Base-by-base conservation (phyloP, 1,140 invertebrate species). In the Dinoponera quadriceps region DNA sequence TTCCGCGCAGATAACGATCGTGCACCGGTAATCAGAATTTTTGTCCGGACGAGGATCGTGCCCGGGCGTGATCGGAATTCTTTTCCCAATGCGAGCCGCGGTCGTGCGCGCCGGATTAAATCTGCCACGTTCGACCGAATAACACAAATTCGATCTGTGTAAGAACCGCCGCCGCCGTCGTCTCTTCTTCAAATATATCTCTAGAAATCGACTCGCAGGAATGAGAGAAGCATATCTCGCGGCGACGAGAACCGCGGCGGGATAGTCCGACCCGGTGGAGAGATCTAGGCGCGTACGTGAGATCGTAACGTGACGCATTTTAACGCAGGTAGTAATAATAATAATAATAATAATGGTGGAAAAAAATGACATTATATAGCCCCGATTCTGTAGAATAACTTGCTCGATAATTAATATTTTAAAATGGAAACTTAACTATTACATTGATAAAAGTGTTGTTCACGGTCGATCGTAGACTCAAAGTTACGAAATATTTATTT, bases 1-100 rank as follows among this genome's bases (percentile, higher is more conserved):
- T 69, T 80, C 65, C 51, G 75, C 65, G 63, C 33, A 2, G 75
- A 80, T 80, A 80, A 57, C 33, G 65, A 71, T 80, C 75, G 75
- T 80, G 75, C 33, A 33, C 51, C 33, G 33, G 33, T 44, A 69
- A 71, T 80, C 57, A 71, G 51, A 57, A 69, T 80, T 57, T 80
- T 71, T 71, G 7, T 11, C 5, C 65, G 51, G 22, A 71, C 44
- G 57, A 80, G 51, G 4, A 80, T 80, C 75, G 54, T 80, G 75
- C 33, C 75, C 33, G 33, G 63, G 29, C 51, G n/a, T n/a, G 33
- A 80, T 80, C 38, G 75, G 65, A 29, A 71, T 69, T 71, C 38
- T 80, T 80, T 80, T 44, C 38, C 3, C 3, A 29, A 33, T 48
- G 44, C 63, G 7, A 2, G 51, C 33, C 22, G 20, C 62, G 49